Conservation (phyloP, 2,888 invertebrate genomes). For the Papilio demoleus region DNA sequence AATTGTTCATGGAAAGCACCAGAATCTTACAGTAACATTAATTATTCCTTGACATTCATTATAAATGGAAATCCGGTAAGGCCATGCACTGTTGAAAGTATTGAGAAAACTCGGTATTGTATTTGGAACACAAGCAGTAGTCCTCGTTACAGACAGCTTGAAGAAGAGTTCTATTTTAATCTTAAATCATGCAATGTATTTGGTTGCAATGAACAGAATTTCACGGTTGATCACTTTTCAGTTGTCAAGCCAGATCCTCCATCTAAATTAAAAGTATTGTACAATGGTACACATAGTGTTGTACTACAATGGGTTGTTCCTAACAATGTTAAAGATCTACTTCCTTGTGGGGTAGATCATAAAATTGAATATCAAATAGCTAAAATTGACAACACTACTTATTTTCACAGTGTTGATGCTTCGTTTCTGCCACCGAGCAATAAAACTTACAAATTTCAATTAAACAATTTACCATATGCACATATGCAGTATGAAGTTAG, state of each 20-base stretch:
- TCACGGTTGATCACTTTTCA: slow-evolving; percentile 84
- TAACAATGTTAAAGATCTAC: slow-evolving; percentile 65
- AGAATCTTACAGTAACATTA: slow-evolving; percentile 63
- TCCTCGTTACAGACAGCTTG: slow-evolving; percentile 75
- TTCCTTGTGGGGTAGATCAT: slow-evolving; percentile 67
- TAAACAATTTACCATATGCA: slow-evolving; percentile 85
- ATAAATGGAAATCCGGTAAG: slow-evolving; percentile 54
- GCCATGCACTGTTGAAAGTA: slow-evolving; percentile 53
- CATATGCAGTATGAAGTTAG: slow-evolving; percentile 88
- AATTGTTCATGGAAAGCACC: slow-evolving; percentile 89
- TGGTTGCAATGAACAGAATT: slow-evolving; percentile 78
- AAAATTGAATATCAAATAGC: slow-evolving; percentile 78
- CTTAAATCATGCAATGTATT: slow-evolving; percentile 85
- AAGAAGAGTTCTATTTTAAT: slow-evolving; percentile 80
- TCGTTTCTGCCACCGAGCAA: slow-evolving; percentile 63
- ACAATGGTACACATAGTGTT: slow-evolving; percentile 67
- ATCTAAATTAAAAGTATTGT: slow-evolving; percentile 56
- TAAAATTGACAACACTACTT: slow-evolving; percentile 71
- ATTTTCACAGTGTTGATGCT: slow-evolving; percentile 72
- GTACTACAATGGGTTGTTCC: slow-evolving; percentile 68
- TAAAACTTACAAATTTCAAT: slow-evolving; percentile 67
- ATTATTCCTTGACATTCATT: slow-evolving; percentile 62
- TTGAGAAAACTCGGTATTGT: slow-evolving; percentile 56
- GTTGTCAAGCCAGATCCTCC: slow-evolving; percentile 72
- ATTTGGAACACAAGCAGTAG: slow-evolving; percentile 62